These are phyloP conservation scores for Pongo pygmaeus DNA, from an alignment of 2,113 vertebrate species.

Conservation along the genomic window DNA sequence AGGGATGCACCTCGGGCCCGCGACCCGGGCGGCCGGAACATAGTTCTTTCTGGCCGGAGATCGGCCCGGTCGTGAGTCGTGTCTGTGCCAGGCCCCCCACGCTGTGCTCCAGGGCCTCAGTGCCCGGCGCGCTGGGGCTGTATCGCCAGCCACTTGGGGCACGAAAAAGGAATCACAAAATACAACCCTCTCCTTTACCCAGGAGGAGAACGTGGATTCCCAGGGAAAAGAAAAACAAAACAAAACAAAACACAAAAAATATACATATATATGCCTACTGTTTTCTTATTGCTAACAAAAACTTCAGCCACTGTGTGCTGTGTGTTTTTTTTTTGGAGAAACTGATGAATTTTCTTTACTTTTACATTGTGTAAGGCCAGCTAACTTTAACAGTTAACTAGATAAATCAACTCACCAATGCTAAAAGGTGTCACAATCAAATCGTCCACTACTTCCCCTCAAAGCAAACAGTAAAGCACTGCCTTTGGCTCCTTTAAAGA, in stretches of 20 bases:
- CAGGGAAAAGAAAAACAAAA: neutral
- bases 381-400: conserved; percentile 60
- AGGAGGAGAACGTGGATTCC: neutral
- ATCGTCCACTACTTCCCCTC: conserved; percentile 46
- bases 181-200: neutral
- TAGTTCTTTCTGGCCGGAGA: neutral
- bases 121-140: too few relatives aligned
- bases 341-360: conserved; percentile 53
- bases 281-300: neutral
- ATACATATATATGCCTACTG: too few relatives aligned
- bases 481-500: conserved; percentile 77
- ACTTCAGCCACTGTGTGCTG: neutral
- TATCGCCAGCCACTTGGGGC: neutral
- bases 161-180: neutral
- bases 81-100: neutral
- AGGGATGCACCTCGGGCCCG: neutral
- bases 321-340: neutral
- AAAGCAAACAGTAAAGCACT: conserved; percentile 77
- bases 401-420: conserved; percentile 71
- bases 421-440: conserved; percentile 68
- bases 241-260: too few relatives aligned
- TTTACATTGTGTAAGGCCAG: conserved; percentile 57
- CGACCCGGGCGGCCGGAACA: neutral
- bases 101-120: too few relatives aligned
- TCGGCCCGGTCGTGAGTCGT: too few relatives aligned